Percentiles rank a stretch among this genome's conserved stretches.
Conservation (phyloP, 2,888 invertebrate species). For the Pinctada fucata region DNA sequence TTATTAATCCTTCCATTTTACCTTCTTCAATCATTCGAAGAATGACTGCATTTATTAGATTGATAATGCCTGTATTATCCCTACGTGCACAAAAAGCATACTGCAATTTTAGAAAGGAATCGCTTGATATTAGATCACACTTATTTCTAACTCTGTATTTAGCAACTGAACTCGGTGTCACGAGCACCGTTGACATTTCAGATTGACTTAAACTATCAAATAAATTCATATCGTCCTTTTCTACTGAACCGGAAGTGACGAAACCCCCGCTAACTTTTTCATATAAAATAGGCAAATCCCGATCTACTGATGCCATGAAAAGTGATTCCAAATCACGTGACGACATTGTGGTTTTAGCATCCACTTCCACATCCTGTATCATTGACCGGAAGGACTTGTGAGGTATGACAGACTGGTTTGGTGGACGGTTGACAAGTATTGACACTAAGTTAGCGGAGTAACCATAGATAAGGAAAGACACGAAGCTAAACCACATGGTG, state of each 20-base stretch:
- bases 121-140: conserved; percentile 28
- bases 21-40: conserved; percentile 21
- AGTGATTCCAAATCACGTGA: background rate
- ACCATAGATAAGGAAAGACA: conserved; percentile 35
- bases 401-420: conserved; percentile 26
- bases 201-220: background rate
- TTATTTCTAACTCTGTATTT: conserved; percentile 7
- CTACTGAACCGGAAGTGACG: background rate
- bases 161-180: background rate
- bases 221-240: conserved; percentile 10
- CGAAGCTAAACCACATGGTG: conserved; percentile 39
- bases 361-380: conserved; percentile 20
- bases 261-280: background rate
- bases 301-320: background rate
- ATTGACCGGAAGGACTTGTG: conserved; percentile 40
- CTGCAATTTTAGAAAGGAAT: background rate
- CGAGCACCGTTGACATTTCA: conserved; percentile 28
- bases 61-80: background rate
- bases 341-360: background rate
- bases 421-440: conserved; percentile 20
- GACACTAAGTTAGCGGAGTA: conserved; percentile 35
- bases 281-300: background rate
- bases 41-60: conserved; percentile 4
- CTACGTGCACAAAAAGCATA: background rate
- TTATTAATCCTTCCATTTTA: background rate